These are phyloP conservation scores for Cerastis rubricosa DNA, from an alignment of 2,888 invertebrate species.

Conservation along the genomic window DNA sequence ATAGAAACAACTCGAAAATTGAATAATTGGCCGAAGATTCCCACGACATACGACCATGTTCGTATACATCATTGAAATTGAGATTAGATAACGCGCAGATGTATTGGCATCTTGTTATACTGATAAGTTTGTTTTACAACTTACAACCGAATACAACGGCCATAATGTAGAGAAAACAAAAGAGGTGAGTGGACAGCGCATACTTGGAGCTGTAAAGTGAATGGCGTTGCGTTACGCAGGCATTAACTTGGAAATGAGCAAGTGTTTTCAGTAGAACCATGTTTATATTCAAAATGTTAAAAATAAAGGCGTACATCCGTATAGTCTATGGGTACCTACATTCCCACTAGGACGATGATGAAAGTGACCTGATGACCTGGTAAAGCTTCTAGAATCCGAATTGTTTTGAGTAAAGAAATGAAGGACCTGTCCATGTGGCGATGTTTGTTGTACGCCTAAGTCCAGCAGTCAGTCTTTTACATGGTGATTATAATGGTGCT, in stretches of 20 bases:
- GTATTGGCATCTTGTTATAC: conserved; percentile 57
- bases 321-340: background rate
- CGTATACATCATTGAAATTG: conserved; percentile 57
- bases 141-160: conserved; percentile 46
- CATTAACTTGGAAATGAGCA: background rate
- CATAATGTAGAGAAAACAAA: conserved; percentile 44
- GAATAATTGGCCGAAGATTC: conserved; percentile 81
- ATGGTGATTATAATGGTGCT: background rate
- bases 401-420: background rate
- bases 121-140: conserved; percentile 58
- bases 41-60: conserved; percentile 71
- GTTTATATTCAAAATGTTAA: background rate
- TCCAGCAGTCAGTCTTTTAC: background rate
- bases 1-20: conserved; percentile 78
- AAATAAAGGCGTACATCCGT: background rate
- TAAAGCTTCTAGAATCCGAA: background rate
- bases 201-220: background rate
- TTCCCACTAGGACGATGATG: background rate
- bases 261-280: too few relatives aligned
- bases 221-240: background rate
- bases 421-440: background rate
- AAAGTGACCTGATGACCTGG: too few relatives aligned
- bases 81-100: conserved; percentile 63
- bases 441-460: background rate
- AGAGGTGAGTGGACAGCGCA: conserved; percentile 2